Conservation (phyloP, 2,113 vertebrate species). For the Candoia aspera region DNA sequence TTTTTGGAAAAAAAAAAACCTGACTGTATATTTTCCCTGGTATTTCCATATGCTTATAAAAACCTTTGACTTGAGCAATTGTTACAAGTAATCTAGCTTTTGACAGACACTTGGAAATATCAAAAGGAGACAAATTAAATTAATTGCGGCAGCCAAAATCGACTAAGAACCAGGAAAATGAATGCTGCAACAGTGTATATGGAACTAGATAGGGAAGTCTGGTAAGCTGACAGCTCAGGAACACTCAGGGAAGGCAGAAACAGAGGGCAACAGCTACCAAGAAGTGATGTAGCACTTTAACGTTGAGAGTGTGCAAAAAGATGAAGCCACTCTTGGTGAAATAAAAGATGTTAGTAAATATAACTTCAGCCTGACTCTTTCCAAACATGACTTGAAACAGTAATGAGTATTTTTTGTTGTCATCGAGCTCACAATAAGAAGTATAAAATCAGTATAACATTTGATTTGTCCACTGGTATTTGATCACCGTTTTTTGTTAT, state of each 20-base stretch:
- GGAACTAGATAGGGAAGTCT: not conserved
- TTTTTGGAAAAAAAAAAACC: constrained; percentile 19
- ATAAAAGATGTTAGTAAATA: not conserved
- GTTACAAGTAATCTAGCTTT: constrained; percentile 46
- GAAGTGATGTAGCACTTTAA: not conserved
- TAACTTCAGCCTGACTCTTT: not conserved
- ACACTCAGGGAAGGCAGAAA: not conserved
- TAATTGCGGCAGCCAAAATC: constrained; percentile 13
- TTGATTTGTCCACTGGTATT: not conserved
- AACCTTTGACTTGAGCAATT: constrained; percentile 48
- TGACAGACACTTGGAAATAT: constrained; percentile 45
- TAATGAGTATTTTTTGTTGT: not conserved
- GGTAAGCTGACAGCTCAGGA: not conserved
- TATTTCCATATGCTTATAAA: constrained; percentile 66
- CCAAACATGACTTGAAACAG: not conserved
- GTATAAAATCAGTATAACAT: not conserved
- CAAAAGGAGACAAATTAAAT: constrained; percentile 22
- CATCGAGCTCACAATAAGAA: not conserved
- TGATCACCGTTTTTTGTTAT: not conserved
- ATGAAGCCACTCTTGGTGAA: not conserved
- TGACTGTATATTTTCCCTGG: constrained; percentile 61
- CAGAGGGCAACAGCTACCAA: not conserved
- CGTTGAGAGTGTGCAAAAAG: not conserved
- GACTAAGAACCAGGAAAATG: not conserved
- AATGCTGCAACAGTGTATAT: not conserved